Base-by-base conservation (phyloP, 2,797 vertebrate genomes). In the Euthynnus affinis region DNA sequence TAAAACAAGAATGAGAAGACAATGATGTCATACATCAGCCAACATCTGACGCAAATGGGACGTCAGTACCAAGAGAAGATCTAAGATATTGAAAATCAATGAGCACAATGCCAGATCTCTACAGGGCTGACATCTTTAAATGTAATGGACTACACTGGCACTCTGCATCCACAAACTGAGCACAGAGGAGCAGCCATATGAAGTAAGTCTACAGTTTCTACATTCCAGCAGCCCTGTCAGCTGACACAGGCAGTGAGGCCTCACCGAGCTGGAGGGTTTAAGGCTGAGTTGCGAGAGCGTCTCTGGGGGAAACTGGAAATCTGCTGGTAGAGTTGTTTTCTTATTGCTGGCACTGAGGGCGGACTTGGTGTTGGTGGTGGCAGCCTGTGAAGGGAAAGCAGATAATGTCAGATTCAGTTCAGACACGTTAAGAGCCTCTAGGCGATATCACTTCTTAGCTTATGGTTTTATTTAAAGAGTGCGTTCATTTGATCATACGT, bases 241-340 rank as follows among this genome's bases (percentile, higher is more conserved):
- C 32, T 44, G 29, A 67, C 20, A 51, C 64, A 22, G 32, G 25
- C 0, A 13, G 7, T 20, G 6, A 57, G 6, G 49, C n/a, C 94
- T 93, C 91, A 99, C 98, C 92, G 91, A 95, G 84, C 85, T 81
- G 61, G 82, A 81, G 8, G 98, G 96, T 79, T 98, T 99, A 62
- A 97, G 96, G 87, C 91, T 94, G 65, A 99, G 95, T 88, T 95
- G 95, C 20, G 94, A 91, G 2, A 99, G 88, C 9, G 83, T 92
- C 56, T 93, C 84, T 9, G 95, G 94, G 1, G 96, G 88, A 44
- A 98, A 99, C 90, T 95, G 94, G 93, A 99, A 99, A 81, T 98
- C 97, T 3, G 90, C 42, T 0, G 98, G 98, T 13, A 99, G 95
- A 0, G 96, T 98, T 2, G 96, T 97, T 76, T 94, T 95, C 93